Evolutionary conservation across 2,113 vertebrate genomes (phyloP), one percentile per base, ranked within the genome.

Genomic region (Malurus elegans): DNA sequence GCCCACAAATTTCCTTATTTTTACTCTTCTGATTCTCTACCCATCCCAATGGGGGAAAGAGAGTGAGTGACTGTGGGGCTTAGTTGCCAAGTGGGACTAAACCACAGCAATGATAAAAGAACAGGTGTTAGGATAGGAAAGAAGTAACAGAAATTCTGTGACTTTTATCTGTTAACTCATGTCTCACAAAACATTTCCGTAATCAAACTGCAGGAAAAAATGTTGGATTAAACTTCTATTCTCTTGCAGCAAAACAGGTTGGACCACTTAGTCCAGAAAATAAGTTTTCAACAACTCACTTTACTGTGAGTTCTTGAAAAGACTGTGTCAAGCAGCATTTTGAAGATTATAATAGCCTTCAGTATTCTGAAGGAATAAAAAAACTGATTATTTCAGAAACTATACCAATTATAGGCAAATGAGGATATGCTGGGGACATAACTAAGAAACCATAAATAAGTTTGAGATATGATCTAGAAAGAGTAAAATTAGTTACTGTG

Each of bases 11-110:
- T 47, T 53, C 53, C 53, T 54, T 13, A 32, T 18, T 73, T 85
- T 61, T 18, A 32, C 18, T 61, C 6, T 40, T 40, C 12, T 31
- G 8, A 53, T 72, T 42, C 32, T 60, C n/a, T 40, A 18, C 3
- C 1, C 0, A 0, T 20, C 7, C 40, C 21, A 26, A 2, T 26
- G 7, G 18, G 3, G 4, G 17, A 20, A 28, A n/a, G 12, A 29
- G 12, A 72, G 19, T 40, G 17, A 66, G 9, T 32, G 26, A 50
- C 28, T 29, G 6, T 4, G 10, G 13, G 28, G 13, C 38, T 74
- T 17, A 38, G n/a, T 9, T 45, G 38, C 13, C 44, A 81, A 21
- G 14, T 34, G 25, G 29, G 25, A 51, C 31, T 66, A 60, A 66
- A 73, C 25, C 47, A 32, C n/a, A 65, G 9, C 6, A 42, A 23